Evolutionary conservation across 2,888 invertebrate species (phyloP), one percentile per base, ranked within the genome.

Genomic region (Leptopilina syphax): DNA sequence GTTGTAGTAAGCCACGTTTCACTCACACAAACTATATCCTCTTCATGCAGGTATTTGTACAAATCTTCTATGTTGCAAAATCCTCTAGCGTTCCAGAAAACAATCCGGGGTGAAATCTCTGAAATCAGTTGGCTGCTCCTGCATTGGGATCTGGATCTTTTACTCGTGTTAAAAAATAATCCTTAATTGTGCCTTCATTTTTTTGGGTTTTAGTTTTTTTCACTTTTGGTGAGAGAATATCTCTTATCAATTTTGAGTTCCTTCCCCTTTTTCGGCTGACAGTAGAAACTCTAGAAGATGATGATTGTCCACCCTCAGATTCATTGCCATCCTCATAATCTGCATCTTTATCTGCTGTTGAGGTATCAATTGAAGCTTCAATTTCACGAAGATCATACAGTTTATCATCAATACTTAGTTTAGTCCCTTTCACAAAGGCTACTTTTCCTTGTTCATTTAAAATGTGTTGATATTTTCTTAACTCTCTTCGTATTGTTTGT

Each of bases 251-350:
- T 60, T 60, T 60, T 13, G 13, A 5, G 2, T 60, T 60, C 60
- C 13, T 60, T 60, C 60, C 60, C n/a, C 60, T 60, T 60, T 60
- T 60, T 3, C 60, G 60, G 60, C 5, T 60, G n/a, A 1, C n/a
- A 13, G n/a, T 78, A 65, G 80, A 82, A 80, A 80, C 79, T 82
- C 79, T 77, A n/a, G n/a, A n/a, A n/a, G n/a, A n/a, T n/a, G n/a
- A n/a, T n/a, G n/a, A n/a, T n/a, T n/a, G n/a, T n/a, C n/a, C n/a
- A n/a, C n/a, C n/a, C n/a, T n/a, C n/a, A n/a, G n/a, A n/a, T n/a
- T n/a, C n/a, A n/a, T n/a, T n/a, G n/a, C n/a, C n/a, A n/a, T n/a
- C n/a, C n/a, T n/a, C n/a, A n/a, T n/a, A n/a, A n/a, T n/a, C n/a
- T n/a, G n/a, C n/a, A n/a, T n/a, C n/a, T n/a, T n/a, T n/a, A n/a